These are phyloP conservation scores for Ochotona princeps DNA, from an alignment of 2,113 vertebrate genomes.

Conservation along the genomic window DNA sequence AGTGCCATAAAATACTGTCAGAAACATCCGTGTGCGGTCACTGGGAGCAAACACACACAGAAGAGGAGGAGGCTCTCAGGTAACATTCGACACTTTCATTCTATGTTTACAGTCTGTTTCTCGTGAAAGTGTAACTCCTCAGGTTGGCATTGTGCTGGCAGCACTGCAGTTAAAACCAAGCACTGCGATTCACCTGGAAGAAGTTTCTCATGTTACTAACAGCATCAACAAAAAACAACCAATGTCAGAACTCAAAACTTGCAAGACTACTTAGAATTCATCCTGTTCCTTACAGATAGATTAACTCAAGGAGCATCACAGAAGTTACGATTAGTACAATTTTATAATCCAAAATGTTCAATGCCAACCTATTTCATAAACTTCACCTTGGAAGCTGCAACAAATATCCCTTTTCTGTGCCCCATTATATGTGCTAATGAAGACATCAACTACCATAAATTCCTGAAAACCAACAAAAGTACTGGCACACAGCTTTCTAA, in stretches of 20 bases:
- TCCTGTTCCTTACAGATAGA: not conserved
- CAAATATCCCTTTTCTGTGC: not conserved
- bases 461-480: not conserved
- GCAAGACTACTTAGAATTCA: not conserved
- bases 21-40: not conserved
- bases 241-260: conserved; percentile 33
- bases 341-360: too few species aligned
- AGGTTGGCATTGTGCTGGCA: not conserved
- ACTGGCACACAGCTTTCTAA: not conserved
- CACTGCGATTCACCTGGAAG: not conserved
- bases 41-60: not conserved
- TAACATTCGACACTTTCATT: not conserved
- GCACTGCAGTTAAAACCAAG: not conserved
- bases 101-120: not conserved
- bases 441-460: not conserved
- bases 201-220: not conserved
- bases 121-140: not conserved
- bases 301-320: not conserved
- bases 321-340: not conserved
- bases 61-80: not conserved
- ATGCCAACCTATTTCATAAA: not conserved
- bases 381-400: not conserved
- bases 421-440: not conserved
- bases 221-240: not conserved
- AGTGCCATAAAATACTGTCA: not conserved